These are phyloP conservation scores for Trididemnum miniatum DNA, from an alignment of 23 tunicate species.

Conservation along the genomic window DNA sequence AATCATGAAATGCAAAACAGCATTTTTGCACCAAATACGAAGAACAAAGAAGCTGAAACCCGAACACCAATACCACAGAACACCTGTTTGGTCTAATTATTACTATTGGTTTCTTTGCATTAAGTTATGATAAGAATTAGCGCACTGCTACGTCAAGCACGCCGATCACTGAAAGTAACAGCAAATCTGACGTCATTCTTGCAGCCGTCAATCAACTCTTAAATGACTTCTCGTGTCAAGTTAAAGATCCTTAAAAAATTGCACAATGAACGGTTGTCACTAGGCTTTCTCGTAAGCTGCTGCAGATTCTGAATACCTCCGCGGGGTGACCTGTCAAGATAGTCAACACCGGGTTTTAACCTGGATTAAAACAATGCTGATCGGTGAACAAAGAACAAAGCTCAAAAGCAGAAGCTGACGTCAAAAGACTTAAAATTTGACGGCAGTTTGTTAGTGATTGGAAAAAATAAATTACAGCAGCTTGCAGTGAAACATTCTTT, in stretches of 20 bases:
- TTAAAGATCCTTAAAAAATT: background rate
- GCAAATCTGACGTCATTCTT: background rate
- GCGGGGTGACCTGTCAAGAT: background rate
- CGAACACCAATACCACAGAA: too few species aligned
- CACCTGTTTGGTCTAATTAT: too few species aligned
- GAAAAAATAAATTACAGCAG: too few species aligned
- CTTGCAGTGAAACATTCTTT: too few species aligned
- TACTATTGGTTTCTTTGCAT: too few species aligned
- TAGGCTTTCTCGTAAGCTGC: background rate
- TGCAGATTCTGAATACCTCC: background rate
- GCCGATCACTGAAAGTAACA: background rate
- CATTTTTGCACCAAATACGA: too few species aligned
- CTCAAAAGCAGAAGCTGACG: background rate
- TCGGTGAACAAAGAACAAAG: background rate
- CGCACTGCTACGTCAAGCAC: background rate
- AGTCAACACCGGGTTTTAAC: background rate
- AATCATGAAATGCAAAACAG: too few species aligned
- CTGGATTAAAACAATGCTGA: background rate
- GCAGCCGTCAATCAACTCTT: background rate
- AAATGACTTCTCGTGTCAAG: background rate
- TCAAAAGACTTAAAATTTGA: background rate
- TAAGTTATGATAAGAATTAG: too few species aligned
- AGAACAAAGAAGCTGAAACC: too few species aligned
- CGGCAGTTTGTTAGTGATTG: background rate
- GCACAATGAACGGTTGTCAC: background rate